Percentiles rank a stretch among this genome's conserved stretches.
These are phyloP conservation scores for Melieria omissa DNA, from an alignment of 2,888 invertebrate genomes.

Conservation along the genomic window DNA sequence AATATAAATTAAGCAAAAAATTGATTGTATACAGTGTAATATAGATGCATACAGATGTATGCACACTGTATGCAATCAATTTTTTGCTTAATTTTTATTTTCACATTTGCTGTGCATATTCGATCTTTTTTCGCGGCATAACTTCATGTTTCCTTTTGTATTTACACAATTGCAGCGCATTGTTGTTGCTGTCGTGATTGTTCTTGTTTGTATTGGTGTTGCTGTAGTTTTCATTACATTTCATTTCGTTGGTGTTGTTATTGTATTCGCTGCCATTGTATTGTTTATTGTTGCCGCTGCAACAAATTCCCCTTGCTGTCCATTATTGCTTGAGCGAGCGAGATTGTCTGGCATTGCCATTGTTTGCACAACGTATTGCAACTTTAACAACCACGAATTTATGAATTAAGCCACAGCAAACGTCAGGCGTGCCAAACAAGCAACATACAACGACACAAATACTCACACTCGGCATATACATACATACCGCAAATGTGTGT, in stretches of 20 bases:
- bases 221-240: not conserved
- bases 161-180: not conserved
- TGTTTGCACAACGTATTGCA: conserved; percentile 21
- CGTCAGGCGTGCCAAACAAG: not conserved
- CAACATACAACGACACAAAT: not conserved
- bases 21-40: too few relatives aligned
- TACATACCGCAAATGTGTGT: not conserved
- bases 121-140: not conserved
- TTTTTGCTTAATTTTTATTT: not conserved
- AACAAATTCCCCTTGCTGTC: conserved; percentile 5
- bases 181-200: not conserved
- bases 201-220: not conserved
- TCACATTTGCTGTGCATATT: not conserved
- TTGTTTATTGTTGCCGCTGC: conserved; percentile 3
- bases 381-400: conserved; percentile 5
- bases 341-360: conserved; percentile 7
- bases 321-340: not conserved
- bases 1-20: too few relatives aligned
- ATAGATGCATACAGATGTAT: not conserved
- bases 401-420: conserved; percentile 14
- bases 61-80: too few relatives aligned
- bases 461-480: not conserved
- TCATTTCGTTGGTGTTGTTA: not conserved
- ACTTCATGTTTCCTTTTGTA: conserved; percentile 2
- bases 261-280: conserved; percentile 1